Evolutionary conservation across 2,888 invertebrate genomes (phyloP).

Genomic region (Dryococelus australis): DNA sequence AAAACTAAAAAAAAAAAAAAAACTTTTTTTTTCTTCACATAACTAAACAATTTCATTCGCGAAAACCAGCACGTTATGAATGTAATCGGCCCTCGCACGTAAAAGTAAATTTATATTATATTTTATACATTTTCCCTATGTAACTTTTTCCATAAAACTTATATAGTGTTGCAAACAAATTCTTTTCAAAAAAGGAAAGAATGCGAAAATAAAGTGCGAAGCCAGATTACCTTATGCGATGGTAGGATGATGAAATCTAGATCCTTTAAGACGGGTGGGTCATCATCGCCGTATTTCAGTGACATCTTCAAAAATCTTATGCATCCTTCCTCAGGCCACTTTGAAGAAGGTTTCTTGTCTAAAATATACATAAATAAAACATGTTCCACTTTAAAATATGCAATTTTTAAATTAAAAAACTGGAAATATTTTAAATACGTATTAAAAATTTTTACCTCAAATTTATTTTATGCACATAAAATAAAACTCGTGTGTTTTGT

Average conservation of each 20-base stretch:
- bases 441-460: not conserved
- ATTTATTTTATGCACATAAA: not conserved
- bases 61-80: too few relatives aligned
- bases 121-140: too few relatives aligned
- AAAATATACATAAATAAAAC: not conserved
- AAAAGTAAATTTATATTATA: too few relatives aligned
- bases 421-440: not conserved
- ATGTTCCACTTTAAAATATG: not conserved
- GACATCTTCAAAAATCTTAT: constrained; percentile 50
- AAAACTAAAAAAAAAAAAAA: too few relatives aligned
- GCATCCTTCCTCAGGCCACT: constrained; percentile 57
- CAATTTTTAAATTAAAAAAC: not conserved
- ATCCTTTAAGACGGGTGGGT: constrained; percentile 56
- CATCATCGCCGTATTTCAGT: constrained; percentile 53
- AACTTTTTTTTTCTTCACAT: too few relatives aligned
- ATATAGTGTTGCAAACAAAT: too few relatives aligned
- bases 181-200: too few relatives aligned
- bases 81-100: too few relatives aligned
- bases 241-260: constrained; percentile 57
- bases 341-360: constrained; percentile 53
- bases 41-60: too few relatives aligned
- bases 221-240: constrained; percentile 57
- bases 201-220: too few relatives aligned
- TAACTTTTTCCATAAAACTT: too few relatives aligned
- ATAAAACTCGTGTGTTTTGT: not conserved